Evolutionary conservation across 2,113 vertebrate genomes (phyloP).

Genomic region (Phyllostomus hastatus): DNA sequence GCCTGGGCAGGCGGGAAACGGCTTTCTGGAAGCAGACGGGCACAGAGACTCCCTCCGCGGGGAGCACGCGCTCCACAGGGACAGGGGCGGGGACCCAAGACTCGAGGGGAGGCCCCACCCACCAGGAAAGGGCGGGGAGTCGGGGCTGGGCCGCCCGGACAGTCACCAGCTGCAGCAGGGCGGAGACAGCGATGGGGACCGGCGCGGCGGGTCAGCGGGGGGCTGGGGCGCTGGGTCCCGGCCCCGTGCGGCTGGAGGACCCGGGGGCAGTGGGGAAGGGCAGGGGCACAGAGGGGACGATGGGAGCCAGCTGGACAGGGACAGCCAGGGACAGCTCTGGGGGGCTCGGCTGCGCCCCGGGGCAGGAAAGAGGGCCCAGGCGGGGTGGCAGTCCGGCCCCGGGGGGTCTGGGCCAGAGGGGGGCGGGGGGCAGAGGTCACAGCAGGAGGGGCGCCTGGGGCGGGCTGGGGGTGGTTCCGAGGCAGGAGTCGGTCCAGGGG

Average conservation of each 20-base stretch:
- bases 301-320: background rate
- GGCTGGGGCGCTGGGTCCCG: background rate
- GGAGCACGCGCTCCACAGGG: background rate
- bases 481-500: background rate
- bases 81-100: background rate
- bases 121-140: background rate
- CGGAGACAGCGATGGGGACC: background rate
- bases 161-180: background rate
- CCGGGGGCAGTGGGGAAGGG: background rate
- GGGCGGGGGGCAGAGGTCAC: background rate
- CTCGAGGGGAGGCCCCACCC: background rate
- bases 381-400: background rate
- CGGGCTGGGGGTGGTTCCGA: background rate
- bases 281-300: background rate
- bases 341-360: background rate
- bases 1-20: background rate
- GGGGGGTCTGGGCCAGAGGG: background rate
- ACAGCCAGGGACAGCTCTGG: background rate
- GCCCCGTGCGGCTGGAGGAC: background rate
- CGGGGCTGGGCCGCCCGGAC: background rate
- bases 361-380: background rate
- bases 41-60: background rate
- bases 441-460: background rate
- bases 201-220: background rate
- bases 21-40: conserved; percentile 46